Evolutionary conservation across 2,797 vertebrate genomes (phyloP).

Genomic region (Gallirallus australis): DNA sequence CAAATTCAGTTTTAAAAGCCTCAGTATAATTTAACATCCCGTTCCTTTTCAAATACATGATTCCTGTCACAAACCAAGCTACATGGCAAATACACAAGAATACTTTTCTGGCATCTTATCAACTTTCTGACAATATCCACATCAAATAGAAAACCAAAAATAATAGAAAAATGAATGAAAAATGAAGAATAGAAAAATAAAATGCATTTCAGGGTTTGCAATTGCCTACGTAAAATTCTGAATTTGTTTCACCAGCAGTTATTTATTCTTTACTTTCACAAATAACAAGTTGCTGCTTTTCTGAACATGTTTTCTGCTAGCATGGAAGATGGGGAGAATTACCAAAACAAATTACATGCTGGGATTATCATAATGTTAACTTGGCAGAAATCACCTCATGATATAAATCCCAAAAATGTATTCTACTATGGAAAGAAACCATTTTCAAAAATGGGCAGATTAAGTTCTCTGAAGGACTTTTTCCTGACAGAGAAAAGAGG

Average conservation of each 20-base stretch:
- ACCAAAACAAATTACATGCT: neutral
- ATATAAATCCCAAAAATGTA: neutral
- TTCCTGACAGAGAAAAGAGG: neutral
- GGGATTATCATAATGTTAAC: neutral
- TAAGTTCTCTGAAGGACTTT: neutral
- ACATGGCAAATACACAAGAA: neutral
- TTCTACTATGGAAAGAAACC: neutral
- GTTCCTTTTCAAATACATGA: neutral
- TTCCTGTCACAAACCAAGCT: neutral
- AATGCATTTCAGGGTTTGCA: neutral
- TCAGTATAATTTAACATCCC: neutral
- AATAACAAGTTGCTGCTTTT: neutral
- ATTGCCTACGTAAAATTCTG: neutral
- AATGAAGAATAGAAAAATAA: neutral
- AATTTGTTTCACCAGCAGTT: neutral
- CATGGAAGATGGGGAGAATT: neutral
- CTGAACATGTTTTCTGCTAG: neutral
- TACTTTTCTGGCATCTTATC: neutral
- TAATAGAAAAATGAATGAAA: neutral
- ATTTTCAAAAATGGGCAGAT: neutral
- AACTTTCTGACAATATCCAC: neutral
- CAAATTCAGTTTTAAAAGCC: neutral
- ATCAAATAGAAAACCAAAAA: neutral
- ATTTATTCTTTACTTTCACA: neutral
- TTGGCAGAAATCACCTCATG: neutral